Percentiles rank a stretch among this genome's conserved stretches.
phyloP scores from a whole-genome alignment of 2,113 vertebrate species.

The Pampusana beccarii region DNA sequence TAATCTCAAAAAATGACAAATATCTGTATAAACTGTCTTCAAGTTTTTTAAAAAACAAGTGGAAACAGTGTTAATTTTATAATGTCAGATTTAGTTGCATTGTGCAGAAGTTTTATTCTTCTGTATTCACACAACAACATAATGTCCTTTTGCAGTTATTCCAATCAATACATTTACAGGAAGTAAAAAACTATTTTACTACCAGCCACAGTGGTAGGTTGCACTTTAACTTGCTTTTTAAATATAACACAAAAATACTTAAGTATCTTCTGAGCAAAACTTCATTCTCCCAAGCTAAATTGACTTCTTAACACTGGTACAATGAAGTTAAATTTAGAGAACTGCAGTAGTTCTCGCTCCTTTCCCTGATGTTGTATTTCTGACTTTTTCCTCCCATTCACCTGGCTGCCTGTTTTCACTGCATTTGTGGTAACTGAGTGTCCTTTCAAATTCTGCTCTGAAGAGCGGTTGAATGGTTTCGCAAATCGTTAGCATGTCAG shows the following conservation, averaged over 20 bases:
- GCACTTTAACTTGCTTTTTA: background rate
- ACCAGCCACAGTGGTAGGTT: background rate
- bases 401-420: background rate
- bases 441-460: background rate
- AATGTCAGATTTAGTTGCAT: background rate
- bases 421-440: background rate
- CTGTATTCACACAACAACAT: background rate
- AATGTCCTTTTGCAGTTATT: background rate
- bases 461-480: background rate
- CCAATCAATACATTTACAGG: background rate
- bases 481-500: background rate
- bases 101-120: background rate
- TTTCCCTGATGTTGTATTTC: background rate
- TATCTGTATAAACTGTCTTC: background rate
- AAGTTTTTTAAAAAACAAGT: background rate
- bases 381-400: background rate
- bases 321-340: background rate
- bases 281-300: background rate
- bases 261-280: background rate
- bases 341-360: background rate
- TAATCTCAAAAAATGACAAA: background rate
- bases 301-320: background rate
- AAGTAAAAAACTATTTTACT: background rate
- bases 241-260: background rate
- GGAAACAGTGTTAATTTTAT: background rate